phyloP scores from a whole-genome alignment of 2,113 vertebrate genomes.

The Semnornis frantzii region DNA sequence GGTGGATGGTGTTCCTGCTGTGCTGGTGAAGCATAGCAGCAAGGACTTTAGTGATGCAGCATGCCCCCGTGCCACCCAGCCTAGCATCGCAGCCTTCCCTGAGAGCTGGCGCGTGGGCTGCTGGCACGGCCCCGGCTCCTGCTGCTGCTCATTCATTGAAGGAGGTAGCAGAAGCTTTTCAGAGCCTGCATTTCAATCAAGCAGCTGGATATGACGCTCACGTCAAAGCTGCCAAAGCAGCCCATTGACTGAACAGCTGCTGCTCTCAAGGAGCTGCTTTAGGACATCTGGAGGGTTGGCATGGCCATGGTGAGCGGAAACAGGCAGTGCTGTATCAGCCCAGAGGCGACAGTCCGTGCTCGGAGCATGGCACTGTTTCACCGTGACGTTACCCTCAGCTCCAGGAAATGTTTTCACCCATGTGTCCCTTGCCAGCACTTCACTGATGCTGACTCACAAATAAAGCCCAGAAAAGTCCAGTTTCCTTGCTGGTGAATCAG shows the following conservation, averaged over 20 bases:
- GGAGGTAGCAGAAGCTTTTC: neutral
- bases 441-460: constrained; percentile 65
- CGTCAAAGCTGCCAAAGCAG: neutral
- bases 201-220: constrained; percentile 26
- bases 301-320: neutral
- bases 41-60: neutral
- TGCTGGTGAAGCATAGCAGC: neutral
- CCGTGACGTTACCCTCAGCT: neutral
- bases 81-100: neutral
- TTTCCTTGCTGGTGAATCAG: constrained; percentile 62
- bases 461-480: constrained; percentile 29
- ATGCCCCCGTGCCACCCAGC: neutral
- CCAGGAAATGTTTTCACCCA: constrained; percentile 54
- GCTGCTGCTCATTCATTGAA: neutral
- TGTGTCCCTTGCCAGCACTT: neutral
- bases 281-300: constrained; percentile 61
- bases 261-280: constrained; percentile 12
- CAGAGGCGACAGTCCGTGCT: neutral
- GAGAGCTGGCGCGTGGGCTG: neutral
- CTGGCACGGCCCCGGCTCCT: neutral
- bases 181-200: neutral
- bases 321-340: neutral
- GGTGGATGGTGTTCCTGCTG: neutral
- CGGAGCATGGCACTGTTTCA: neutral
- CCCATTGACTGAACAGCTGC: constrained; percentile 52